These are phyloP conservation scores for Apamea monoglypha DNA, from an alignment of 2,888 invertebrate genomes.

Conservation along the genomic window DNA sequence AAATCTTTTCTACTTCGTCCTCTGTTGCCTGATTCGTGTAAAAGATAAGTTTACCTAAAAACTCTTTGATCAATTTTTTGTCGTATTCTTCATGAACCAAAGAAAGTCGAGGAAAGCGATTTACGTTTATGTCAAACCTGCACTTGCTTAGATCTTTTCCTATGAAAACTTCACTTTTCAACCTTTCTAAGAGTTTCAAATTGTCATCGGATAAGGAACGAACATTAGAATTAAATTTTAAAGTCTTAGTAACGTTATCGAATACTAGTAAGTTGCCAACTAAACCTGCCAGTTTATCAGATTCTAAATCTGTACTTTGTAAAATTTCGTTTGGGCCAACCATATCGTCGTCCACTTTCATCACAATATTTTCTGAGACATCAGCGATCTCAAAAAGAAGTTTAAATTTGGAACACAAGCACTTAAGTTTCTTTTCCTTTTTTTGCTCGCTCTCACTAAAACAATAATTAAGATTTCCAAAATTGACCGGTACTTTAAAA, in stretches of 20 bases:
- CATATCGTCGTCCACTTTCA: conserved; percentile 44
- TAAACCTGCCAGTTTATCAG: conserved; percentile 44
- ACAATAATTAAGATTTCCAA: conserved; percentile 47
- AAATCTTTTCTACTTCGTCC: conserved; percentile 56
- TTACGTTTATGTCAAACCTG: conserved; percentile 50
- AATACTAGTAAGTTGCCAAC: conserved; percentile 57
- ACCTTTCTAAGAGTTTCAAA: conserved; percentile 29
- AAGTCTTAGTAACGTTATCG: conserved; percentile 36
- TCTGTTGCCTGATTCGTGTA: conserved; percentile 65
- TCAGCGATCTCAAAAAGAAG: conserved; percentile 19
- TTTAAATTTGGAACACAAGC: conserved; percentile 42
- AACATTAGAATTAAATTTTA: conserved; percentile 52
- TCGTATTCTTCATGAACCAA: conserved; percentile 36
- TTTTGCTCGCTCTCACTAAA: conserved; percentile 30
- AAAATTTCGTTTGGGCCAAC: conserved; percentile 40
- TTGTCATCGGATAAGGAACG: conserved; percentile 22
- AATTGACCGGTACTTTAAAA: conserved; percentile 51
- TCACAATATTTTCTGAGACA: conserved; percentile 21
- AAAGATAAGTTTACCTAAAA: conserved; percentile 53
- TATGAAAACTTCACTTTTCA: conserved; percentile 24
- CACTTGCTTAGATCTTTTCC: conserved; percentile 33
- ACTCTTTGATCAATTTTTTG: conserved; percentile 26
- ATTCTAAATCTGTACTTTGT: conserved; percentile 43
- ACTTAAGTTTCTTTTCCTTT: conserved; percentile 27
- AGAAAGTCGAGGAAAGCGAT: conserved; percentile 41